Evolutionary conservation across 2,113 vertebrate genomes (phyloP).

Genomic region (Phyllostomus discolor): DNA sequence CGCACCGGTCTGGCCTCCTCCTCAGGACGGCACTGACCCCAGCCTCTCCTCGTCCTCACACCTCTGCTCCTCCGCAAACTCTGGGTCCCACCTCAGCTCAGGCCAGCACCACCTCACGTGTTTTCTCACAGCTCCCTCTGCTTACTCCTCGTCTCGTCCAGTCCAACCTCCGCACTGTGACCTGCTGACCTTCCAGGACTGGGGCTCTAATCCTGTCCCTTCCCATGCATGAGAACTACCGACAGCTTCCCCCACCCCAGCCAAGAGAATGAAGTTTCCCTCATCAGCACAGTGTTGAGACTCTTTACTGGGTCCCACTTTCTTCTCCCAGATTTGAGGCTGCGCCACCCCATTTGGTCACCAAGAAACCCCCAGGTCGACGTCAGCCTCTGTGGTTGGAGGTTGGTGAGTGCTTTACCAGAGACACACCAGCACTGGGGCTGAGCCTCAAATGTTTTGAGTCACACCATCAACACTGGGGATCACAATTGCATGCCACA

Average conservation of each 20-base stretch:
- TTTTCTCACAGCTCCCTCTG: not conserved
- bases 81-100: not conserved
- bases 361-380: no score
- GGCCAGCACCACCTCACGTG: not conserved
- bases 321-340: not conserved
- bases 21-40: not conserved
- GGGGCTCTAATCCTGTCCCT: not conserved
- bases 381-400: not conserved
- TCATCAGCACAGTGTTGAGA: not conserved
- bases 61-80: not conserved
- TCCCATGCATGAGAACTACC: not conserved
- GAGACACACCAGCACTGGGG: not conserved
- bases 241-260: no score
- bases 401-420: not conserved
- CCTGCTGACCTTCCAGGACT: not conserved
- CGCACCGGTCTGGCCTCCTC: not conserved
- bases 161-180: not conserved
- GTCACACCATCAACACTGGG: no score
- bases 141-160: not conserved
- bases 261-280: not conserved
- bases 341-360: no score
- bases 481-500: no score
- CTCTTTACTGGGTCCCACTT: not conserved
- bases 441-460: no score
- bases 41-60: not conserved